Base-by-base conservation (phyloP, 2,888 invertebrate species). In the Platycheirus albimanus region DNA sequence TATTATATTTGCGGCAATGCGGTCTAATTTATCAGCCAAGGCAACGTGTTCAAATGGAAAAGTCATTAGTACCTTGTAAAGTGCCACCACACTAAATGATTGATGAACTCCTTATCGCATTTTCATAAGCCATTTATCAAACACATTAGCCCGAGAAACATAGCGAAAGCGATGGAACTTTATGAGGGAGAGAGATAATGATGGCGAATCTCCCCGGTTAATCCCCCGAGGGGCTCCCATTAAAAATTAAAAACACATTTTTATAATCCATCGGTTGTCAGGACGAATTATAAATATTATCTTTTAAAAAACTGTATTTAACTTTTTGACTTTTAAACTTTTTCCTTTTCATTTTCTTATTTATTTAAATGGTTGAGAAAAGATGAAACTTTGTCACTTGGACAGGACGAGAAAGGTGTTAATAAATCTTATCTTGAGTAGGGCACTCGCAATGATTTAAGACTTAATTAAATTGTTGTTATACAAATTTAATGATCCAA, bases 121-220 rank as follows among this genome's bases (percentile, higher is more conserved):
- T 79, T 79, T 72, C 78, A 76, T 76, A 76, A 79, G 78, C 58
- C 78, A 72, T 72, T 79, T 79, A 79, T 79, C 72, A 66, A 79
- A 30, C 63, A 72, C 51, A 52, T 72, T 79, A 58, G 49, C 33
- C 33, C 17, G 45, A 51, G 56, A 56, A 45, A 69, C 20, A 70
- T 24, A 47, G 11, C 30, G n/a, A n/a, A 8, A 43, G 30, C 30
- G 30, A 8, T 36, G 41, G 33, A 63, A 70, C 63, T 49, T 64
- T 51, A 71, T 6, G 30, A 33, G 30, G 7, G 30, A 33, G 5
- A 33, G 30, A 33, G 51, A 66, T 66, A 78, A 71, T 78, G 51
- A 78, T 71, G 78, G 78, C 51, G 49, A 66, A 45, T 76, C 61
- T 67, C 13, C 51, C 45, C 51, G 36, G 51, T 78, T 64, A 78